Base-by-base conservation (phyloP, 2,888 invertebrate species). In the Sycophila texana region DNA sequence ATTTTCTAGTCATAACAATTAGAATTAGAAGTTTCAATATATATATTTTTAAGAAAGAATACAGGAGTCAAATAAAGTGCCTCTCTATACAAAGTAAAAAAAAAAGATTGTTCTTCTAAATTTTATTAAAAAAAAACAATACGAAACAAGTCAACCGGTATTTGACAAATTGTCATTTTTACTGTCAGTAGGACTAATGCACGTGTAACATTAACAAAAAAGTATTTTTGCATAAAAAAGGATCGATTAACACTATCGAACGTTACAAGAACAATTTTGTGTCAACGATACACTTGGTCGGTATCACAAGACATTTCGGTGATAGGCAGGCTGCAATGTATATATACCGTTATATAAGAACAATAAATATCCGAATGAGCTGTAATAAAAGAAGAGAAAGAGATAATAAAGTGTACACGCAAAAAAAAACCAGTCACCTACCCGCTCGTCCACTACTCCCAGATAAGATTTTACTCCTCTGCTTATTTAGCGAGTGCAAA, bases 301-400 rank as follows among this genome's bases (percentile, higher is more conserved):
- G 20, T 51, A 30, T 67, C 58, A 22, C 60, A 51, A 57, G n/a
- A 18, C 26, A 4, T 22, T 0, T 39, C 30, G 60, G 14, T 10
- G 39, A 18, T 18, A 51, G 13, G 12, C 4, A 13, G 47, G n/a
- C 26, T 72, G 26, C 20, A 66, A 55, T 78, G 55, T 78, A 78
- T 74, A 4, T 49, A 39, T 39, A 63, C 68, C 57, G 30, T 78
- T 79, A 74, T 53, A 70, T 68, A 57, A 74, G 20, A 70, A 39
- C 51, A 79, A 79, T 74, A 65, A 74, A 74, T 74, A 57, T 47
- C 20, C 53, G 26, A 78, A 67, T 68, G 30, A 49, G 57, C 18
- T 70, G 58, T 65, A 61, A 74, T 61, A 78, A 78, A 78, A 47
- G 30, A 20, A 71, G 22, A 55, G 55, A 49, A 13, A 79, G 26